Evolutionary conservation across 2,888 invertebrate species (phyloP), one percentile per base, ranked within the genome.

Genomic region (Polietes domitor): DNA sequence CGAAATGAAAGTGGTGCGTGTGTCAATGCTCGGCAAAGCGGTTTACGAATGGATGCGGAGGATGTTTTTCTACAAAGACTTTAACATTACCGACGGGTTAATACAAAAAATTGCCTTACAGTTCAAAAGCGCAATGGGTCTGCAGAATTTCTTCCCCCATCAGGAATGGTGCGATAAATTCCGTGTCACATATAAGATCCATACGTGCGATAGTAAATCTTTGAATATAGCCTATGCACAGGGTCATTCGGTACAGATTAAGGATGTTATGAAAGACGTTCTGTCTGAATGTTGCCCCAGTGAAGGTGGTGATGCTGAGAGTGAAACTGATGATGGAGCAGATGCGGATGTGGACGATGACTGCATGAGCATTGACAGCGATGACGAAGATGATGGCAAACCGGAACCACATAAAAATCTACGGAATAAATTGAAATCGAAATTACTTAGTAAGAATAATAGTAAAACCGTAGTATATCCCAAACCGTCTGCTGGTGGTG

Each of bases 31-130:
- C 82, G 90, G 91, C 12, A 90, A 89, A 26, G 91, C 91, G 0
- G 91, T 91, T 0, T 91, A 89, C 76, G 92, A 91, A n/a, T 91
- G 91, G 91, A 89, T 91, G 61, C 88, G 91, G 0, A 89, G 91
- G 19, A 91, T 91, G 90, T 91, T 91, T 90, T 91, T 91, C 86
- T 91, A 91, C 76, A 90, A 90, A 82, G 91, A 91, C 63, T 90
- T 91, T 32, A 87, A 86, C 47, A 89, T 91, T 70, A 89, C 91
- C 26, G 90, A 91, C 63, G 91, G 90, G 0, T 88, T 91, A 0
- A 90, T 91, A 68, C 90, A 91, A 83, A 91, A 91, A 74, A 91
- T 91, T 89, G 90, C 91, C 0, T 63, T 91, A 70, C 91, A 91
- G 24, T 91, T 91, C 80, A 91, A 91, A 76, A 91, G 90, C 76